phyloP scores from a whole-genome alignment of 2,113 vertebrate species.

The Seriola rivoliana region DNA sequence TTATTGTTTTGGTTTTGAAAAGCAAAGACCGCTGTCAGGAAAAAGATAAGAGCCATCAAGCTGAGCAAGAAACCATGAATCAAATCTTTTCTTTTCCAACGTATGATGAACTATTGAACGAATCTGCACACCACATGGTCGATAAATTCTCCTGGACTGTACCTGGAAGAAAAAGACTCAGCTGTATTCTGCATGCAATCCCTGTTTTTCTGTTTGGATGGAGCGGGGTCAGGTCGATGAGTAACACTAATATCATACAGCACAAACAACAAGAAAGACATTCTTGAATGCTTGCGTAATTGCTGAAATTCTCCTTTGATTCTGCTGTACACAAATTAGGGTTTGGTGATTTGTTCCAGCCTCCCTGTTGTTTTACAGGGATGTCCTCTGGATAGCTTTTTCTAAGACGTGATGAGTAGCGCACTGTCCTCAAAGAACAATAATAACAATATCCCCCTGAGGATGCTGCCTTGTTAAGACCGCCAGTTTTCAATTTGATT shows the following conservation, averaged over 20 bases:
- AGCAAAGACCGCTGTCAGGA: constrained; percentile 58
- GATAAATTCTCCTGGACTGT: constrained; percentile 72
- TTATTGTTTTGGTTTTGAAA: constrained; percentile 66
- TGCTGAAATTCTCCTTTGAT: constrained; percentile 22
- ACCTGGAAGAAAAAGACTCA: constrained; percentile 61
- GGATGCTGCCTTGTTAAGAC: neutral
- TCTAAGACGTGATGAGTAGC: constrained; percentile 33
- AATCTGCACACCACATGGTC: constrained; percentile 81
- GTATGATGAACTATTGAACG: constrained; percentile 46
- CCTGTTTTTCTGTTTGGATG: neutral
- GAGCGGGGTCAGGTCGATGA: constrained; percentile 13
- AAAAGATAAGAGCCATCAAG: constrained; percentile 78
- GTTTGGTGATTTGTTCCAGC: constrained; percentile 27
- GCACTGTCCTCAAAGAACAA: constrained; percentile 27
- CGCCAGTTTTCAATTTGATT: constrained; percentile 17
- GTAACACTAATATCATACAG: constrained; percentile 27
- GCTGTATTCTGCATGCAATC: constrained; percentile 27
- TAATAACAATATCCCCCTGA: neutral
- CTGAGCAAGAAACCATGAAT: constrained; percentile 73
- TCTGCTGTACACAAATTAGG: constrained; percentile 12
- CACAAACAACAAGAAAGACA: constrained; percentile 26
- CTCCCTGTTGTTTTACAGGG: constrained; percentile 25
- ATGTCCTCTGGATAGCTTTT: constrained; percentile 15
- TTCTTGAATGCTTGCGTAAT: constrained; percentile 29
- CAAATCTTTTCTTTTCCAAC: constrained; percentile 68